Conservation (phyloP, 2,888 invertebrate species). For the Ennomos erosarius region DNA sequence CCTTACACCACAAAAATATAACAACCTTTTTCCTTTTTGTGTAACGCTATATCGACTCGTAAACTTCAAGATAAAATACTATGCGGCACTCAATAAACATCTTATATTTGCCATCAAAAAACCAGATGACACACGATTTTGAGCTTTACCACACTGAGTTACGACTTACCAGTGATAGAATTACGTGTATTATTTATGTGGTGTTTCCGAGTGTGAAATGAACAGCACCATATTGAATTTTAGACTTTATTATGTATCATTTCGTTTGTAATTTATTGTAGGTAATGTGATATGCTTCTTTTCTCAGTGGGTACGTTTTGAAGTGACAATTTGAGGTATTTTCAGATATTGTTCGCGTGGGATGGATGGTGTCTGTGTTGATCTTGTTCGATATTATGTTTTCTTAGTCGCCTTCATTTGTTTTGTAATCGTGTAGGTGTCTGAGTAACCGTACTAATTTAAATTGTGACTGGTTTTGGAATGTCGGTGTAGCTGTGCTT, state of each 20-base stretch:
- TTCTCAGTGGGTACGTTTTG: slow-evolving; percentile 18
- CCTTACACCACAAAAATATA: slow-evolving; percentile 51
- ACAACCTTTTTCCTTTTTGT: slow-evolving; percentile 57
- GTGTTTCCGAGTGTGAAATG: slow-evolving; percentile 58
- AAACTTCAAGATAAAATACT: slow-evolving; percentile 70
- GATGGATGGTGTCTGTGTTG: slow-evolving; percentile 12
- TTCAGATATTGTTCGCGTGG: slow-evolving; percentile 22
- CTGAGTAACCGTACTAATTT: slow-evolving; percentile 3
- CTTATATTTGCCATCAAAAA: slow-evolving; percentile 20
- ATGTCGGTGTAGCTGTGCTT: no score
- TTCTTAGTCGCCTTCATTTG: slow-evolving; percentile 13
- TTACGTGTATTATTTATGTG: background rate
- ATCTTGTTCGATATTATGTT: slow-evolving; percentile 10
- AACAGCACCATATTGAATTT: slow-evolving; percentile 64
- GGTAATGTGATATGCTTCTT: slow-evolving; percentile 58
- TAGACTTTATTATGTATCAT: slow-evolving; percentile 61
- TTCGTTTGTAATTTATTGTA: slow-evolving; percentile 61
- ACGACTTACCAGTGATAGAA: slow-evolving; percentile 2
- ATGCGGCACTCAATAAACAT: slow-evolving; percentile 49
- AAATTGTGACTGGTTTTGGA: no score
- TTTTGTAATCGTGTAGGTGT: slow-evolving; percentile 10
- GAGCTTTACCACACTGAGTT: slow-evolving; percentile 28
- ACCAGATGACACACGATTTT: slow-evolving; percentile 25
- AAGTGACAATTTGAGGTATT: slow-evolving; percentile 29
- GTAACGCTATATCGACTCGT: slow-evolving; percentile 68